Evolutionary conservation across 1,140 invertebrate genomes (phyloP), one percentile per base, ranked within the genome.

Genomic region (Oscheius sp.): DNA sequence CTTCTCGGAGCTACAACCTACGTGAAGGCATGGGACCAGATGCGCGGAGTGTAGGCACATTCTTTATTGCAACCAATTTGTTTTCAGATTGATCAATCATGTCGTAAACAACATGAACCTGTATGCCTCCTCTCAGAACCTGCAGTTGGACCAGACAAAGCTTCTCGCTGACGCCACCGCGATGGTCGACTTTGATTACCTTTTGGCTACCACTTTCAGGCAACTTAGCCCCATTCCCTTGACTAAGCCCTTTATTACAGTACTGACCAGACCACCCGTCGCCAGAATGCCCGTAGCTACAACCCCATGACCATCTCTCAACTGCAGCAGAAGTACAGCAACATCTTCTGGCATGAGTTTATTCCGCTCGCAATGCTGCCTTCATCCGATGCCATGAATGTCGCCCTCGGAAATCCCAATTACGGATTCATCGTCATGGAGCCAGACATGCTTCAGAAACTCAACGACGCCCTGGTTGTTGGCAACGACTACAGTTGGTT

Each of bases 111-210:
- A 34, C 1, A 69, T 71, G 67, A 67, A 63, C 26, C 20, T 32
- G 1, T 45, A 79, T 28, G 77, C 73, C 52, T 29, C 34, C 20
- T 13, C 49, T n/a, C 73, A 72, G 31, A 52, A 63, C 34, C 23
- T 29, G 68, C 2, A 68, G 0, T 49, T 79, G 10, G 68, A 79
- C 34, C 31, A 34, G 32, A 67, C 2, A 0, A 35, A 55, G 2
- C 46, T 79, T 23, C 29, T 23, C 1, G 55, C 74, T 1, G 79
- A 80, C 38, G 61, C 76, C 26, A n/a, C 77, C 7, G 78, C 45
- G 1, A 55, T 80, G 2, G 36, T 79, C 7, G 34, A 81, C n/a
- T 42, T 80, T 36, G 79, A 80, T 34, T 67, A 77, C 15, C 13
- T 36, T 15, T 59, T 80, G 3, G 79, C 79, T 13, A 79, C 23